Base-by-base conservation (phyloP, 2,797 vertebrate genomes). In the Rhynchonycteris naso region DNA sequence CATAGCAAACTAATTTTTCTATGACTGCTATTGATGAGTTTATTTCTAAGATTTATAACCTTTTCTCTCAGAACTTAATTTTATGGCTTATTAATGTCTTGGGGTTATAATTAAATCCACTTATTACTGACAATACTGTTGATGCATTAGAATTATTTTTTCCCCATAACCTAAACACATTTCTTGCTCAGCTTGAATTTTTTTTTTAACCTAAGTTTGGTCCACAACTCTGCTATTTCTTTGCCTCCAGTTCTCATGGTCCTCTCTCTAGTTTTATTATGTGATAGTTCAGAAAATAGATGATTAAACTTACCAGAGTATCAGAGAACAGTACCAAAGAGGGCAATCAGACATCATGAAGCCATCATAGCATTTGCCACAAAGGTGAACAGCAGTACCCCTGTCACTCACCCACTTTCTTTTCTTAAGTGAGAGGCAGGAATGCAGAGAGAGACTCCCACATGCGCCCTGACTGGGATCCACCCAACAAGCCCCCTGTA, bases 11-110 rank as follows among this genome's bases (percentile, higher is more conserved):
- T 22, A 68, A 69, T 63, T 24, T 72, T n/a, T 79, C 47, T 74
- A 59, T 52, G 81, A 63, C 35, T 1, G 10, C 47, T 63, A 3
- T 1, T 66, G 85, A 83, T 52, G 86, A 80, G 30, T 86, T 85
- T 59, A 66, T 66, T 87, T 69, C 56, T 65, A 54, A 88, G 61
- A 83, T 33, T 30, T 26, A 75, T 14, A 78, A 47, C 14, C 1
- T 59, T 80, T 5, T 86, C 58, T 69, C 65, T 88, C 76, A 72
- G 8, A 63, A 43, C 47, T 89, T 81, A 50, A 66, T 65, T 69
- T 69, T 79, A 69, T 5, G 19, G 56, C 6, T 69, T 80, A 24
- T 24, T 50, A 18, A 75, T 79, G 2, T 52, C n/a, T 47, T 83
- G n/a, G 10, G 26, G 28, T 30, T 85, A 66, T 33, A 88, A 88